Conservation (phyloP, 2,113 vertebrate genomes). For the Sarotherodon lohbergeri region DNA sequence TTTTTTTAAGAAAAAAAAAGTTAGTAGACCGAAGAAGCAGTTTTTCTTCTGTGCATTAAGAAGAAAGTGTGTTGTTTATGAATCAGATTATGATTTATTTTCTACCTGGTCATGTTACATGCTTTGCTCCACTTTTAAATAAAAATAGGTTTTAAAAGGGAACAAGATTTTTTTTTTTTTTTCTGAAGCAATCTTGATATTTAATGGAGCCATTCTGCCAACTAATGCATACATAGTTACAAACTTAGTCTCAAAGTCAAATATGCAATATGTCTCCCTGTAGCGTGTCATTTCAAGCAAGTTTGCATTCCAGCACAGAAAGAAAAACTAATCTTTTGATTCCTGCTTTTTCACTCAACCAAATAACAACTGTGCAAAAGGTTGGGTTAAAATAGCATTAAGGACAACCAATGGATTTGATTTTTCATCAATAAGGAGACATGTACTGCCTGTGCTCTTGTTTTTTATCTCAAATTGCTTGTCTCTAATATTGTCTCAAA, state of each 20-base stretch:
- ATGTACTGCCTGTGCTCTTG: rapidly evolving
- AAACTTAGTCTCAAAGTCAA: background rate
- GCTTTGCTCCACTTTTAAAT: background rate
- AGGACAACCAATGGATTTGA: rapidly evolving
- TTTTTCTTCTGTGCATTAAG: rapidly evolving
- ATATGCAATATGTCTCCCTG: background rate
- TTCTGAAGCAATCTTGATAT: too few relatives aligned
- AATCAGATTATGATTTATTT: background rate
- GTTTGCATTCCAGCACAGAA: background rate
- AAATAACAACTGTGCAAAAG: background rate
- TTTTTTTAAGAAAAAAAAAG: too few relatives aligned
- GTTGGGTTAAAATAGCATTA: rapidly evolving
- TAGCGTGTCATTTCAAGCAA: rapidly evolving
- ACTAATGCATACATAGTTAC: background rate
- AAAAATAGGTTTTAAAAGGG: background rate
- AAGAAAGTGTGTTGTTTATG: background rate
- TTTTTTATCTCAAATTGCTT: background rate
- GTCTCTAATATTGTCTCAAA: rapidly evolving
- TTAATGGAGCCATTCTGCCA: too few relatives aligned
- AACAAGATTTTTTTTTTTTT: too few relatives aligned
- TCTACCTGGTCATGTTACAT: background rate
- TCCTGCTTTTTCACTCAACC: background rate
- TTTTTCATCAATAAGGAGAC: rapidly evolving
- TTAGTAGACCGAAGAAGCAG: background rate
- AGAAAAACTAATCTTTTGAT: background rate